These are phyloP conservation scores for Aythya baeri DNA, from an alignment of 2,113 vertebrate species.

Conservation along the genomic window DNA sequence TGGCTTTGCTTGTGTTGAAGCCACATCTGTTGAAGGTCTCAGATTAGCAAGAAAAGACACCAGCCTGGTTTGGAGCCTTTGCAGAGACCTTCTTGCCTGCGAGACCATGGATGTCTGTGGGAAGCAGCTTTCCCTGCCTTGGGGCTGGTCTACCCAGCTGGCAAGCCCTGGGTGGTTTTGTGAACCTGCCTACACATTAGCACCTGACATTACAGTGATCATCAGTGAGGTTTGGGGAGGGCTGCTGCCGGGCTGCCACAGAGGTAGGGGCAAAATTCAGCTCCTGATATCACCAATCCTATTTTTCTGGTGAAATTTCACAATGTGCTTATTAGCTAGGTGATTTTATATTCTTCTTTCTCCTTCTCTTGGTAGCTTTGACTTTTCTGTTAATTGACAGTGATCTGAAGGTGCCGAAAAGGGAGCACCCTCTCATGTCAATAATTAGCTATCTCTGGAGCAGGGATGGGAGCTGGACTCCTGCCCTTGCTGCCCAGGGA, in stretches of 20 bases:
- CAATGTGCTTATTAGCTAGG: neutral
- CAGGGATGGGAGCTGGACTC: neutral
- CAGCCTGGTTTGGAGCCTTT: neutral
- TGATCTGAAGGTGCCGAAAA: fast-evolving
- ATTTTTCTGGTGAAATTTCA: neutral
- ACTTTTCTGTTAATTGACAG: neutral
- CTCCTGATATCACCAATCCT: neutral
- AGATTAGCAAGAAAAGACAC: neutral
- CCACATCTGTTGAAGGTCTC: neutral
- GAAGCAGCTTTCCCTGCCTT: neutral
- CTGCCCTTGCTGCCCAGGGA: neutral
- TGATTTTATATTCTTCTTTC: neutral
- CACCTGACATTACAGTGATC: neutral
- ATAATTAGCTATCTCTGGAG: neutral
- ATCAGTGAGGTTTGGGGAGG: neutral
- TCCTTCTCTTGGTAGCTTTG: neutral
- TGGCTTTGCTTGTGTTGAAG: neutral
- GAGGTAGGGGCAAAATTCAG: neutral
- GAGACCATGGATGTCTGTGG: neutral
- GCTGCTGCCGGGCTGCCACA: neutral
- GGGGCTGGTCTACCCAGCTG: neutral
- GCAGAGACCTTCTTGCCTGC: neutral
- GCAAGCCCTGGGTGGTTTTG: neutral
- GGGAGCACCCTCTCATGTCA: neutral
- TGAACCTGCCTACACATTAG: fast-evolving